These are phyloP conservation scores for Temnothorax rugatulus DNA, from an alignment of 2,888 invertebrate genomes.

Conservation along the genomic window DNA sequence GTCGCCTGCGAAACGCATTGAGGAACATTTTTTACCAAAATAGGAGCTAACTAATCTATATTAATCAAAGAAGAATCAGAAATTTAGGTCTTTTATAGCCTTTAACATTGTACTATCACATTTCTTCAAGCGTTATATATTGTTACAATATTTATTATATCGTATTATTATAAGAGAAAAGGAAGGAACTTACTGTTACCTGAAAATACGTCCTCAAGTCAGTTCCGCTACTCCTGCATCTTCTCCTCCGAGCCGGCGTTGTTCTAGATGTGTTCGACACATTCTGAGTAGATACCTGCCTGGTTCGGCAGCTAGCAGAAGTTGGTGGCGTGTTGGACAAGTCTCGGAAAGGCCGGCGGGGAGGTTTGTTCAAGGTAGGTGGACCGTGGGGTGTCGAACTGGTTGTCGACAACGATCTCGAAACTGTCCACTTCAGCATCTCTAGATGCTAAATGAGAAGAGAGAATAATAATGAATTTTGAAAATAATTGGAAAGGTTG, in stretches of 20 bases:
- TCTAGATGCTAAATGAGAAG: constrained; percentile 67
- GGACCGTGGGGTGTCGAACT: constrained; percentile 84
- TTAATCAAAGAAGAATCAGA: background rate
- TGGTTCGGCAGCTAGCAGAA: constrained; percentile 67
- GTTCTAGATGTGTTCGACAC: constrained; percentile 59
- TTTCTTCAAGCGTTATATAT: background rate
- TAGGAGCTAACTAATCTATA: background rate
- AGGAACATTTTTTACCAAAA: background rate
- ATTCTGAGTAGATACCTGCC: constrained; percentile 62
- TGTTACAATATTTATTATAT: background rate
- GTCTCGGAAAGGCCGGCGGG: constrained; percentile 84
- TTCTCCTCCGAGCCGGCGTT: constrained; percentile 79
- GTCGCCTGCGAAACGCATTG: constrained; percentile 76
- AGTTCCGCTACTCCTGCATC: constrained; percentile 83
- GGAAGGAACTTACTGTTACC: constrained; percentile 69
- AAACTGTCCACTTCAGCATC: constrained; percentile 86
- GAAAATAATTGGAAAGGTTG: background rate
- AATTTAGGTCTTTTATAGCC: background rate
- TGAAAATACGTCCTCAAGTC: constrained; percentile 84
- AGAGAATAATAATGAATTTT: constrained; percentile 22
- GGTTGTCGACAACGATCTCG: constrained; percentile 84
- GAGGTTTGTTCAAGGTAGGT: constrained; percentile 74
- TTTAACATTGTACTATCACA: background rate
- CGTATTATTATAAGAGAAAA: background rate
- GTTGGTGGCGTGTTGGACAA: constrained; percentile 85